Evolutionary conservation across 2,113 vertebrate genomes (phyloP), one percentile per base, ranked within the genome.

Genomic region (Oryzias curvinotus): DNA sequence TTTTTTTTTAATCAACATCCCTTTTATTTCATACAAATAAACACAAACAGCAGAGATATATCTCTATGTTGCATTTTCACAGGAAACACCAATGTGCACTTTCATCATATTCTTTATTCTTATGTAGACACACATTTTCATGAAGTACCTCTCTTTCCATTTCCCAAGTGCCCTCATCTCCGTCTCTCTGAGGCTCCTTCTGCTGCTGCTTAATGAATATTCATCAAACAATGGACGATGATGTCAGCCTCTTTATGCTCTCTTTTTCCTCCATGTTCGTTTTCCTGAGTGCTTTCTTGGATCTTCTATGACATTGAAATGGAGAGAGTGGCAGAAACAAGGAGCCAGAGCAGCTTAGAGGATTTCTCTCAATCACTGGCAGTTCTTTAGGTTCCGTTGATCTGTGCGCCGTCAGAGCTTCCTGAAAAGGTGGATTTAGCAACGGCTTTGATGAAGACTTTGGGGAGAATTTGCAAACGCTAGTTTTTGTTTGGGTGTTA

Each of bases 281-380:
- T 80, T 81, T 52, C 49, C 57, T 75, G 80, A 80, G 74, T 75
- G 82, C 57, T 75, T 84, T 85, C 65, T 73, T 66, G 57, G 57
- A 69, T 73, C 71, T 70, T 73, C 67, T 69, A 17, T 75, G 68
- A 84, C 62, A 63, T 62, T 65, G 54, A 63, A 79, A 77, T 78
- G 68, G 80, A 80, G 65, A 68, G 60, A 75, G 70, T 64, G 62
- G 73, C 77, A 81, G 62, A 67, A 71, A 74, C 44, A 78, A 75
- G 65, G 75, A 67, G 63, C 74, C 67, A 63, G 58, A 66, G 68
- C 57, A 68, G 71, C 67, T 75, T 51, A 74, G 57, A 61, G 72
- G 55, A 55, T 71, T 82, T 75, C 55, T 80, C 63, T 62, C 62
- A 55, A 52, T 82, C 69, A 72, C 62, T 77, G 52, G 26, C 43